phyloP scores from a whole-genome alignment of 2,888 invertebrate genomes.

The Pegoplata infirma region DNA sequence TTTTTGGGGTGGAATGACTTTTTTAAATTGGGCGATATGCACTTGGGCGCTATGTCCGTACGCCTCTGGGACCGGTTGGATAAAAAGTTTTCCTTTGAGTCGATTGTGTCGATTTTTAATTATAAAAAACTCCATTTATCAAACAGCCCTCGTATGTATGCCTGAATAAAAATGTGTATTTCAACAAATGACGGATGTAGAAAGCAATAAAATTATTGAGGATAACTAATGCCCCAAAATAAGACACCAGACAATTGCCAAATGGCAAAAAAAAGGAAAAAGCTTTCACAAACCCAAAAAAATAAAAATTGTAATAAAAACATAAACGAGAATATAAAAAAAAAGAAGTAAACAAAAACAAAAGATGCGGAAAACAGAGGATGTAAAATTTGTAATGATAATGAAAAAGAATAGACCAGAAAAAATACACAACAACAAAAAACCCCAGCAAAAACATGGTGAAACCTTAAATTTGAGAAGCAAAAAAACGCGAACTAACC shows the following conservation, averaged over 20 bases:
- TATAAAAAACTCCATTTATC: no score
- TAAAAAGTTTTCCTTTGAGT: no score
- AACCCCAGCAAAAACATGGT: no score
- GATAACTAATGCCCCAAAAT: conserved; percentile 13
- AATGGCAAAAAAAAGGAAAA: neutral
- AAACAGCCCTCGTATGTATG: neutral
- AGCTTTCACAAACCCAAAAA: neutral
- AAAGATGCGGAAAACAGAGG: neutral
- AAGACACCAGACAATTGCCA: conserved; percentile 6
- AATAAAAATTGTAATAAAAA: neutral
- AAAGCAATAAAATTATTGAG: conserved; percentile 39
- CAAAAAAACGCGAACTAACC: no score
- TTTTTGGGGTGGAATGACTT: no score
- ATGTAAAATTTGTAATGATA: neutral
- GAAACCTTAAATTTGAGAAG: no score
- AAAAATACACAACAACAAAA: neutral
- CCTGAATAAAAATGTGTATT: neutral
- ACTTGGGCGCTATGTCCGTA: no score
- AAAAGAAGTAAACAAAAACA: neutral
- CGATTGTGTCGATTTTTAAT: no score
- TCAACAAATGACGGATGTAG: conserved; percentile 14
- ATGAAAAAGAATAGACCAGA: neutral
- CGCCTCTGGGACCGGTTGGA: no score
- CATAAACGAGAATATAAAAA: neutral
- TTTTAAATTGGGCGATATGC: no score